These are phyloP conservation scores for Thymelicus acteon DNA, from an alignment of 2,888 invertebrate species.

Conservation along the genomic window DNA sequence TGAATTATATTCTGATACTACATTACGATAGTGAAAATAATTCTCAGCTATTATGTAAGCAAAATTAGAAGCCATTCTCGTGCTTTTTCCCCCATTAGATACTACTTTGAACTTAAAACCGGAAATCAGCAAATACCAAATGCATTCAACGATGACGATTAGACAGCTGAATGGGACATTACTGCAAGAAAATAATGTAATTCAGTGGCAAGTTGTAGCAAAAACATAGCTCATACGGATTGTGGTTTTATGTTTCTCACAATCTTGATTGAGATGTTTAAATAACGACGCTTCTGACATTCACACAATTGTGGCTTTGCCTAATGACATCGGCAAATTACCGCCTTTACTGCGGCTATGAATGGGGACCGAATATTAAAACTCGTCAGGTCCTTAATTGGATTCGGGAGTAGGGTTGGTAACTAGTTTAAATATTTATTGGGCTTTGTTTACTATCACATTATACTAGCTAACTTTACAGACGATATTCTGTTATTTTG, in stretches of 20 bases:
- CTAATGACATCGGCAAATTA: conserved; percentile 32
- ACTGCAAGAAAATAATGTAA: conserved; percentile 26
- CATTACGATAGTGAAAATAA: neutral
- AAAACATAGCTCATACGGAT: conserved; percentile 24
- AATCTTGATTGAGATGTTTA: conserved; percentile 31
- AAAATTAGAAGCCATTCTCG: conserved; percentile 4
- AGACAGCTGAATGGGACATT: conserved; percentile 24
- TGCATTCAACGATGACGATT: conserved; percentile 27
- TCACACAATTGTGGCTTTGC: conserved; percentile 35
- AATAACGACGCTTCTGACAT: conserved; percentile 19
- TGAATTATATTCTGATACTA: too few relatives aligned
- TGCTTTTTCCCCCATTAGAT: neutral
- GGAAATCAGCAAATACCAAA: conserved; percentile 16
- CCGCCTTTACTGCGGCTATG: conserved; percentile 10
- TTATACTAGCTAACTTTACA: neutral
- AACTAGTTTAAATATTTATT: conserved; percentile 20
- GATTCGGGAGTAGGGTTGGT: conserved; percentile 26
- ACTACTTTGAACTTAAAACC: conserved; percentile 8
- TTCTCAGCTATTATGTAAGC: neutral
- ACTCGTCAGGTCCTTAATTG: conserved; percentile 17
- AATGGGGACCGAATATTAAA: conserved; percentile 27
- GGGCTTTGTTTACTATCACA: neutral
- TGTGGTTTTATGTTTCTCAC: conserved; percentile 37
- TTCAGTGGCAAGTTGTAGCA: conserved; percentile 1
- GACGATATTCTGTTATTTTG: neutral